phyloP scores from a whole-genome alignment of 2,113 vertebrate genomes.

The Muntiacus reevesi region DNA sequence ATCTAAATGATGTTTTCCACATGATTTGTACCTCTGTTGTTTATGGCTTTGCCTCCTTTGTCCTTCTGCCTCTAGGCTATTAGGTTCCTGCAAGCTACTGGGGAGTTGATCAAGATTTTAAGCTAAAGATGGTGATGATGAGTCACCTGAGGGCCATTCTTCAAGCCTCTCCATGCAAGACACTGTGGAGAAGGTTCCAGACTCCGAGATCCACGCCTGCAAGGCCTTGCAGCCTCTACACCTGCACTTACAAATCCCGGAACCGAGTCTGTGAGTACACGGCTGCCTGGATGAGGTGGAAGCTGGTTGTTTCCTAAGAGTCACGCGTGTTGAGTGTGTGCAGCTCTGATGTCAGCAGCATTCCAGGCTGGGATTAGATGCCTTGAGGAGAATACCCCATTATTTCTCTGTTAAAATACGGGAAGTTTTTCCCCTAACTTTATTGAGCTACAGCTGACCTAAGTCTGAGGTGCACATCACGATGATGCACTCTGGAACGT shows the following conservation, averaged over 20 bases:
- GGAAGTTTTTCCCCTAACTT: not conserved
- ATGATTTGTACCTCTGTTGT: not conserved
- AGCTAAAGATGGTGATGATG: not conserved
- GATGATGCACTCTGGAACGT: not conserved
- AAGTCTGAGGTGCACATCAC: not conserved
- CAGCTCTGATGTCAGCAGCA: not conserved
- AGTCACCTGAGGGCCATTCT: constrained; percentile 39
- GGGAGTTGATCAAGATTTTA: not conserved
- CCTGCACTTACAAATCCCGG: constrained; percentile 62
- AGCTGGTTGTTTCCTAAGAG: not conserved
- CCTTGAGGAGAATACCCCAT: not conserved
- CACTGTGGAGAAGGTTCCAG: constrained; percentile 30
- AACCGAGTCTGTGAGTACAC: constrained; percentile 62
- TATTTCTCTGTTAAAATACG: not conserved
- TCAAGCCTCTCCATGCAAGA: not conserved
- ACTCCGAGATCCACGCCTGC: not conserved
- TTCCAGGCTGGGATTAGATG: not conserved
- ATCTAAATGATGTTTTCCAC: not conserved
- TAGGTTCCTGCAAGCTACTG: not conserved
- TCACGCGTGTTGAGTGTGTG: not conserved
- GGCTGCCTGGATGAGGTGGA: not conserved
- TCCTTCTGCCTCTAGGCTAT: not conserved
- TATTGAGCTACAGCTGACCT: not conserved
- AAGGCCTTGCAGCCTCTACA: constrained; percentile 69
- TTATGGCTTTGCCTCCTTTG: not conserved